Base-by-base conservation (phyloP, 1,140 invertebrate genomes). In the Sitophilus oryzae region DNA sequence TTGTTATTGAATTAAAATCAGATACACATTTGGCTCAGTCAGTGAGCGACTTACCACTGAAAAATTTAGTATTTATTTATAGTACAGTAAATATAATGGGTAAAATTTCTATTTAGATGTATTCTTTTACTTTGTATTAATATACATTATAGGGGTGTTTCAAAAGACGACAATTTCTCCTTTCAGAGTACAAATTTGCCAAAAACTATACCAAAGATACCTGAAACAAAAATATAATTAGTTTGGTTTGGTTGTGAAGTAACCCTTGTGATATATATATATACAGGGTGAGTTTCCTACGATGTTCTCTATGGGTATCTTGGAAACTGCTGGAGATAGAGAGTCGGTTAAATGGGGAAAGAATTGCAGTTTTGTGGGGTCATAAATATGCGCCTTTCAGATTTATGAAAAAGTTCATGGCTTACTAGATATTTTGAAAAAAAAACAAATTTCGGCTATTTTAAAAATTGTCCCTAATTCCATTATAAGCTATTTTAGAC, bases 151-250 rank as follows among this genome's bases (percentile, higher is more conserved):
- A 62, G 52, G 59, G 52, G 55, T 56, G 58, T 56, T 46, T 53
- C 22, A 49, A 34, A 42, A 35, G 54, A 30, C 20, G 34, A 37
- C n/a, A 22, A 50, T 41, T 43, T 14, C 34, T 41, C 44, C 52
- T 66, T 62, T 69, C 67, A 69, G 60, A 69, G 67, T 61, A 65
- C 59, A 50, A 66, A 68, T 50, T 69, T 69, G 50, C 67, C 67
- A 30, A 69, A 57, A 58, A 69, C 46, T 20, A 68, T 60, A 41
- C 67, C 67, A 49, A 68, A 37, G 43, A 69, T 50, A 50, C 63
- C 55, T 57, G 55, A 38, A 51, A 51, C 19, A 52, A 23, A 57
- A 51, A 45, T 34, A 40, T 40, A 8, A 14, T 40, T 14, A 20
- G 38, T 40, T 40, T 15, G 5, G 18, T 40, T 40, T 14, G 38